Conservation (phyloP, 2,888 invertebrate species). For the Caenorhabditis doughertyi region DNA sequence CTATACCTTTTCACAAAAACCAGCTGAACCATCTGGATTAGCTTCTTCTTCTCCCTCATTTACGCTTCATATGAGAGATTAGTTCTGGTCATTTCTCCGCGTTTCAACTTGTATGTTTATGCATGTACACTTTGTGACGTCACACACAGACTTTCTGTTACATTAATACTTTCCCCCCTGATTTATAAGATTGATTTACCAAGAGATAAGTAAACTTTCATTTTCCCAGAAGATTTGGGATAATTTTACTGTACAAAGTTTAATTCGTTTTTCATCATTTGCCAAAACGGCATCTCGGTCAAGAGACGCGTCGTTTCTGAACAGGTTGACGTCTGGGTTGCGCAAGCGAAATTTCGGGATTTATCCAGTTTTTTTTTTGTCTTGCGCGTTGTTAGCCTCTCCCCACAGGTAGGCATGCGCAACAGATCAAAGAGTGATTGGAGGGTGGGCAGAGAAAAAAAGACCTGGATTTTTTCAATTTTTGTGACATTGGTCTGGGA, state of each 20-base stretch:
- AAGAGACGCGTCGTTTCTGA: background rate
- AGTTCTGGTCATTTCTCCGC: conserved; percentile 39
- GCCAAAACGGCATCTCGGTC: background rate
- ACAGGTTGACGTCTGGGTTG: conserved; percentile 7
- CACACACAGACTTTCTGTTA: background rate
- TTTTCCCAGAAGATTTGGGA: background rate
- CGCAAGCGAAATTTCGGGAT: conserved; percentile 18
- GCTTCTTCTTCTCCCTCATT: background rate
- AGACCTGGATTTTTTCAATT: background rate
- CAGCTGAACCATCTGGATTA: conserved; percentile 9
- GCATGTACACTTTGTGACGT: background rate
- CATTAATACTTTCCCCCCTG: background rate
- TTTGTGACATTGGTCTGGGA: conserved; percentile 14
- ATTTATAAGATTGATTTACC: background rate
- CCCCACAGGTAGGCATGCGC: background rate
- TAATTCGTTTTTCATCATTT: background rate
- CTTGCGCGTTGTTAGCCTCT: too few species aligned
- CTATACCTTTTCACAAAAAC: background rate
- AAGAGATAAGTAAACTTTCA: background rate
- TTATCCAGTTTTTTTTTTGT: conserved; percentile 46
- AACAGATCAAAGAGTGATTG: conserved; percentile 27
- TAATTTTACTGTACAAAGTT: background rate
- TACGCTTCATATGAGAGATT: conserved; percentile 18
- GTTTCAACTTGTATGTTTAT: conserved; percentile 12
- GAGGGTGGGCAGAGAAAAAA: conserved; percentile 7